Evolutionary conservation across 2,797 vertebrate species (phyloP).

Genomic region (Diglossa cyanea): DNA sequence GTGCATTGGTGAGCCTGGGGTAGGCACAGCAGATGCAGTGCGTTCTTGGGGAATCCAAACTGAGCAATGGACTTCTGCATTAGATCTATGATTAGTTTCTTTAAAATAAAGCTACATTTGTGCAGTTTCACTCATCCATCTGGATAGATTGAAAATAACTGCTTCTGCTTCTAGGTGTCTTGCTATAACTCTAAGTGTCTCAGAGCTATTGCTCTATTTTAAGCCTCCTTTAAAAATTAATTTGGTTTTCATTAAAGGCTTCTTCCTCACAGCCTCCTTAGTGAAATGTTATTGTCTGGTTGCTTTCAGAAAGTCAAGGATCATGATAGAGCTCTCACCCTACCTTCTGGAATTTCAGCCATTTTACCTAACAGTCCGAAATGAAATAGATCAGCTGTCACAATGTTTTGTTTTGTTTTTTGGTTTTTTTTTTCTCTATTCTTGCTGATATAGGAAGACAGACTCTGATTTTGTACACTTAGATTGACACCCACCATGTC

Average conservation of each 20-base stretch:
- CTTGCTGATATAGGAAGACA: background rate
- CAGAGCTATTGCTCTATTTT: background rate
- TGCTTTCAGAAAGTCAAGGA: background rate
- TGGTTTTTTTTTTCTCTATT: background rate
- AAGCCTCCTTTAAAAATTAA: background rate
- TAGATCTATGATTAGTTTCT: background rate
- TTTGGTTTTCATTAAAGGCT: background rate
- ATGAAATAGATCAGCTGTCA: background rate
- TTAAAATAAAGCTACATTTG: background rate
- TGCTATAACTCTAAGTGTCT: background rate
- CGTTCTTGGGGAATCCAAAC: fast-evolving
- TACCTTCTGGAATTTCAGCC: background rate
- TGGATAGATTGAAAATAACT: background rate
- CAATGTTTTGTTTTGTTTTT: background rate
- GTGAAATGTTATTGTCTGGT: background rate
- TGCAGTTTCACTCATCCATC: background rate
- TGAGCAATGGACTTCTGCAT: background rate
- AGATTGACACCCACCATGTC: background rate
- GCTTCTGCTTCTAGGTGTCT: background rate
- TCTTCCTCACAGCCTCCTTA: background rate
- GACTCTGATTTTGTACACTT: background rate
- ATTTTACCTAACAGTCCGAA: background rate
- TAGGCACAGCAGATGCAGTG: background rate
- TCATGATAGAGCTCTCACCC: background rate
- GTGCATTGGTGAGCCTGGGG: background rate